These are phyloP conservation scores for Mustela lutreola DNA, from an alignment of 2,113 vertebrate species.

Conservation along the genomic window DNA sequence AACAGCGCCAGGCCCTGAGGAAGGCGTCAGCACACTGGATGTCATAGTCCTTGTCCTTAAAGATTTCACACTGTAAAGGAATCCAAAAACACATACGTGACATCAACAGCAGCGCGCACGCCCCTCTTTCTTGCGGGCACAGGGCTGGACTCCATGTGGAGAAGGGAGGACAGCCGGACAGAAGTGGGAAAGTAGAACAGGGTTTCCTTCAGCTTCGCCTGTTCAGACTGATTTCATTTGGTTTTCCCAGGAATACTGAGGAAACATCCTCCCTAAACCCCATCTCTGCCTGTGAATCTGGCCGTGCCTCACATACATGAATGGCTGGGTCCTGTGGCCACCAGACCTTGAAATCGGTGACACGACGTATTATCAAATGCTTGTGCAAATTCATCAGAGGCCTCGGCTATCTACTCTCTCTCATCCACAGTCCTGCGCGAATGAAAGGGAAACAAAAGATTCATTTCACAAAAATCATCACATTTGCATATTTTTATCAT, in stretches of 20 bases:
- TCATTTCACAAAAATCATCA: conserved; percentile 82
- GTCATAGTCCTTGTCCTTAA: neutral
- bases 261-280: fast-evolving
- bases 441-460: conserved; percentile 79
- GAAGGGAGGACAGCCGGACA: fast-evolving
- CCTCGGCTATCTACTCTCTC: conserved; percentile 54
- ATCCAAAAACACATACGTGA: fast-evolving
- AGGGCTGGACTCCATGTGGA: too few relatives aligned
- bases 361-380: conserved; percentile 43
- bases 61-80: fast-evolving
- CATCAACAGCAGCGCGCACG: fast-evolving
- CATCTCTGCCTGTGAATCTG: neutral
- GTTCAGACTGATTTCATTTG: neutral
- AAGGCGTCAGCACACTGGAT: fast-evolving
- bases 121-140: neutral
- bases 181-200: fast-evolving
- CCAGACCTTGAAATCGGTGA: conserved; percentile 81
- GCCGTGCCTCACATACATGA: neutral
- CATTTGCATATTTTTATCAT: conserved; percentile 85
- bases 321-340: conserved; percentile 53
- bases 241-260: neutral
- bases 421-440: conserved; percentile 72
- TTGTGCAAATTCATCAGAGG: conserved; percentile 76
- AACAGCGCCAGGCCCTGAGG: neutral
- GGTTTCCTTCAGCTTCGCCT: neutral